Percentiles rank a stretch among this genome's conserved stretches.
Evolutionary conservation across 2,888 invertebrate genomes (phyloP).

Genomic region (Gastrophysa polygoni): DNA sequence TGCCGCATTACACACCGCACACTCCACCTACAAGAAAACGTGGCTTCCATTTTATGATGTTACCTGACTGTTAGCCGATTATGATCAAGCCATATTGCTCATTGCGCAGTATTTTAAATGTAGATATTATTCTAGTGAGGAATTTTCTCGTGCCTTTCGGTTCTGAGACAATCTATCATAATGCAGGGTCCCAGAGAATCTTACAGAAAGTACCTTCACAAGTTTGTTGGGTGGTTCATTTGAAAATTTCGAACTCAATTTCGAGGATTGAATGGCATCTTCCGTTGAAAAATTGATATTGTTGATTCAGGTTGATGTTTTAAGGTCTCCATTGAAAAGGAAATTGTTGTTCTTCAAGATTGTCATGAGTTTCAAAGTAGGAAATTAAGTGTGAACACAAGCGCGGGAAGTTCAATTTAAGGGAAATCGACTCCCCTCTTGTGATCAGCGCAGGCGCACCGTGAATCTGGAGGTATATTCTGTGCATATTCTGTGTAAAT

Average conservation of each 20-base stretch:
- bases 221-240: not conserved
- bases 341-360: not conserved
- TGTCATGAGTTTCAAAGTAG: constrained; percentile 9
- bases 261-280: too few species aligned
- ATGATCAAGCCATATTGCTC: too few species aligned
- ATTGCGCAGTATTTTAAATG: too few species aligned
- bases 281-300: too few species aligned
- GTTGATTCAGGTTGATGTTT: not conserved
- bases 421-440: constrained; percentile 35
- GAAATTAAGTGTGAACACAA: constrained; percentile 21
- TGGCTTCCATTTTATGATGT: constrained; percentile 25
- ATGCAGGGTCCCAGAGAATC: not conserved
- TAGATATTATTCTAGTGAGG: too few species aligned
- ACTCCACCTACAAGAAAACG: too few species aligned
- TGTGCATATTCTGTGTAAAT: constrained; percentile 43
- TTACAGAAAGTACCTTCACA: not conserved
- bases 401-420: constrained; percentile 36
- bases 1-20: constrained; percentile 5
- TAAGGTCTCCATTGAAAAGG: not conserved
- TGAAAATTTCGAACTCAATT: too few species aligned
- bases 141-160: not conserved
- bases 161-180: not conserved
- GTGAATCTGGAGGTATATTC: constrained; percentile 42
- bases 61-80: too few species aligned
- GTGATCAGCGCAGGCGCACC: constrained; percentile 42